Percentiles rank a stretch among this genome's conserved stretches.
Conservation (phyloP, 2,888 invertebrate species). For the Gonocerus acuteangulatus region DNA sequence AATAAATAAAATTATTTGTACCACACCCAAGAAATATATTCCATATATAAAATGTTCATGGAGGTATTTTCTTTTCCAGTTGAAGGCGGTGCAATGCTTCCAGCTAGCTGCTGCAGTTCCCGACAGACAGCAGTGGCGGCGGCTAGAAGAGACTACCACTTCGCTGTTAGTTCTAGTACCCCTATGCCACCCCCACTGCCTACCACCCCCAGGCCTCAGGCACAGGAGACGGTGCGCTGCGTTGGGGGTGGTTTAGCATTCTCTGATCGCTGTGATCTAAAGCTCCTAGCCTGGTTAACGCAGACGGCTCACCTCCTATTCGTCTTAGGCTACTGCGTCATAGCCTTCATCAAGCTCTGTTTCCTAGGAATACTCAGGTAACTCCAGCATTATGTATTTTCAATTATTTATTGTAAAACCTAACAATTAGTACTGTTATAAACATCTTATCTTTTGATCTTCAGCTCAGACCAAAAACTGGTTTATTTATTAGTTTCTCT, state of each 20-base stretch:
- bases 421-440: no score
- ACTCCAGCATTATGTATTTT: no score
- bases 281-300: slow-evolving; percentile 58
- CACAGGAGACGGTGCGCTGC: slow-evolving; percentile 40
- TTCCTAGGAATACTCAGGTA: slow-evolving; percentile 73
- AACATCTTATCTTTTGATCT: no score
- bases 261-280: slow-evolving; percentile 48
- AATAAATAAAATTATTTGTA: no score
- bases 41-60: no score
- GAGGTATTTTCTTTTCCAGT: no score
- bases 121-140: slow-evolving; percentile 38
- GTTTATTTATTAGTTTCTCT: no score
- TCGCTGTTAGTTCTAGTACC: slow-evolving; percentile 34
- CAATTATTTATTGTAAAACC: no score
- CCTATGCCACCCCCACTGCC: slow-evolving; percentile 31
- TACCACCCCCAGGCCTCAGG: slow-evolving; percentile 31
- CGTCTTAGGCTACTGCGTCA: slow-evolving; percentile 77
- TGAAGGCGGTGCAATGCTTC: slow-evolving; percentile 40
- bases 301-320: slow-evolving; percentile 73
- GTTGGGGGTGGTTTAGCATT: slow-evolving; percentile 50
- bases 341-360: slow-evolving; percentile 80
- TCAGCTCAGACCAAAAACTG: no score
- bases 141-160: slow-evolving; percentile 34
- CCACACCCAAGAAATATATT: no score
- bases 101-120: slow-evolving; percentile 42